Conservation (phyloP, 1,140 invertebrate genomes). For the Drosophila pseudoobscura region DNA sequence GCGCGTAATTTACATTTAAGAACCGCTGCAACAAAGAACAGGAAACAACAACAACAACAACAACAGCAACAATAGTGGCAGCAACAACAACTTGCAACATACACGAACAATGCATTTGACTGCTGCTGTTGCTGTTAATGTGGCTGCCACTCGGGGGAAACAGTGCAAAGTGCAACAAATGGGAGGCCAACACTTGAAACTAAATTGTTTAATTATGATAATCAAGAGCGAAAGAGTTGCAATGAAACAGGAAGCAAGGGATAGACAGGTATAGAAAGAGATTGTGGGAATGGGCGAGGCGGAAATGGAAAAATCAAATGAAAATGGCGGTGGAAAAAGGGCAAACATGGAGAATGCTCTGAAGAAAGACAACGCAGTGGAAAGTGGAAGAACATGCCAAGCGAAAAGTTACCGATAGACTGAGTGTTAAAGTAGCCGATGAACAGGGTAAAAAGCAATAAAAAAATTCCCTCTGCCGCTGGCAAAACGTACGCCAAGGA, state of each 20-base stretch:
- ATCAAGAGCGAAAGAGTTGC: constrained; percentile 45
- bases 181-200: constrained; percentile 60
- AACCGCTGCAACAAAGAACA: constrained; percentile 74
- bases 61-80: constrained; percentile 16
- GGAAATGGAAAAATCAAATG: too few relatives aligned
- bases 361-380: too few relatives aligned
- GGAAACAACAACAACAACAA: constrained; percentile 59
- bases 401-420: too few relatives aligned
- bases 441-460: too few relatives aligned
- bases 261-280: not conserved
- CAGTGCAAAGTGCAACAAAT: constrained; percentile 66
- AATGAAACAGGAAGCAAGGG: not conserved
- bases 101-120: constrained; percentile 56
- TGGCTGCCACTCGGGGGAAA: constrained; percentile 28
- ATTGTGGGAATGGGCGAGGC: not conserved
- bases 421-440: too few relatives aligned
- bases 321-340: too few relatives aligned
- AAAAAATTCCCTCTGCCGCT: too few relatives aligned
- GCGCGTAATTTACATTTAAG: constrained; percentile 80
- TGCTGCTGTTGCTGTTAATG: constrained; percentile 22
- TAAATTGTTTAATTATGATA: constrained; percentile 80
- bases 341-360: too few relatives aligned
- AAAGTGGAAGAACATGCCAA: too few relatives aligned
- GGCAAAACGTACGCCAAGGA: too few relatives aligned
- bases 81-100: constrained; percentile 38